A percentile compares a stretch with the other conserved stretches of the same genome.
phyloP scores from a whole-genome alignment of 2,888 invertebrate genomes.

The Diarsia brunnea region DNA sequence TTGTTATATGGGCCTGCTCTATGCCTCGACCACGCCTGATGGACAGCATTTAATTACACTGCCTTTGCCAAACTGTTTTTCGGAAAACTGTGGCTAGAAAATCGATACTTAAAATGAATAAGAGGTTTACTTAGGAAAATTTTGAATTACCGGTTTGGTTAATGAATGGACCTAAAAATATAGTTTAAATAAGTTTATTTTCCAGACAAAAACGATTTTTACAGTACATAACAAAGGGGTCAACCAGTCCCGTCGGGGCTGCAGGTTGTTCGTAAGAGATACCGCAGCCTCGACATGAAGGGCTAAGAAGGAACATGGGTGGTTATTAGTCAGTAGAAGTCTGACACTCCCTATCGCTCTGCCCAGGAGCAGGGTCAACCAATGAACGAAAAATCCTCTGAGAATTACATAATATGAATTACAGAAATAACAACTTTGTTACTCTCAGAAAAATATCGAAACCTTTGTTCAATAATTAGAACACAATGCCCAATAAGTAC shows the following conservation, averaged over 20 bases:
- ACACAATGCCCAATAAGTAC: constrained; percentile 18
- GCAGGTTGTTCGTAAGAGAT: too few relatives aligned
- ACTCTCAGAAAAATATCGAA: background rate
- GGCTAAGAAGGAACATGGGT: too few relatives aligned
- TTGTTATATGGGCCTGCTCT: too few relatives aligned
- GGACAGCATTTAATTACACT: background rate
- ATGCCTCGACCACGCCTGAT: too few relatives aligned
- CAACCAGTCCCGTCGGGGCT: too few relatives aligned
- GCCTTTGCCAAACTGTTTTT: background rate
- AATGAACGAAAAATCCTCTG: background rate
- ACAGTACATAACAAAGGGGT: background rate
- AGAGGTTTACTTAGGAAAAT: too few relatives aligned
- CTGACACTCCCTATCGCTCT: too few relatives aligned
- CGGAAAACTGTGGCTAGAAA: background rate
- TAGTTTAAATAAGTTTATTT: background rate
- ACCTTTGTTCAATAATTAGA: background rate
- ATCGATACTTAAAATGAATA: too few relatives aligned
- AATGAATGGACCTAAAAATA: background rate
- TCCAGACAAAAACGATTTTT: background rate
- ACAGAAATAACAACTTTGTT: constrained; percentile 8
- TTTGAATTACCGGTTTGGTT: background rate
- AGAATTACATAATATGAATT: background rate
- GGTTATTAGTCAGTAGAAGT: too few relatives aligned
- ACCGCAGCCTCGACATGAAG: too few relatives aligned
- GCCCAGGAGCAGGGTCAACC: too few relatives aligned